phyloP scores from a whole-genome alignment of 1,140 invertebrate species.

The Tenebrio molitor region DNA sequence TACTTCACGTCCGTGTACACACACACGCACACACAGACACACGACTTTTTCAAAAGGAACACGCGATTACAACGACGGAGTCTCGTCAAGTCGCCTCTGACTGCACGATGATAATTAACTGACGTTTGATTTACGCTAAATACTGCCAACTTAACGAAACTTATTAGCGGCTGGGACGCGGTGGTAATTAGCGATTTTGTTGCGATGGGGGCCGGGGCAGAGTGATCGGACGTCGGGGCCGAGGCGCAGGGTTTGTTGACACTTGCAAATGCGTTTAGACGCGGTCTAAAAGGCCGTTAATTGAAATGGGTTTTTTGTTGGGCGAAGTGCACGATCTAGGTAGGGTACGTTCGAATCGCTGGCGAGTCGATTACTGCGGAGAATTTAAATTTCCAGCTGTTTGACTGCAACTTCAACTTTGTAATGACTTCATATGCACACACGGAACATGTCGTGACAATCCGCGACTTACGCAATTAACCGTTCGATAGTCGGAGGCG shows the following conservation, averaged over 20 bases:
- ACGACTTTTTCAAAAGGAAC: too few relatives aligned
- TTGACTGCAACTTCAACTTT: constrained; percentile 22
- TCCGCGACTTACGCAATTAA: constrained; percentile 51
- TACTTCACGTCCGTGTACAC: background rate
- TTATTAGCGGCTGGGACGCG: background rate
- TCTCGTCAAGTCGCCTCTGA: too few relatives aligned
- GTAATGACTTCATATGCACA: constrained; percentile 56
- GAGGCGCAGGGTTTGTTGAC: constrained; percentile 10
- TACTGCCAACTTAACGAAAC: background rate
- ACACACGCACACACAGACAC: background rate
- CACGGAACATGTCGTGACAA: constrained; percentile 55
- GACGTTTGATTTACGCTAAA: too few relatives aligned
- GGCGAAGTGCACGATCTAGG: background rate
- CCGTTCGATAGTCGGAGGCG: constrained; percentile 48
- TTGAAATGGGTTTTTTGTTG: constrained; percentile 14
- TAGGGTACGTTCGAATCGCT: too few relatives aligned
- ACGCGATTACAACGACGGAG: too few relatives aligned
- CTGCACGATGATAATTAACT: too few relatives aligned
- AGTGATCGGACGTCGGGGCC: background rate
- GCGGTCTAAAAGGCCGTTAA: constrained; percentile 9
- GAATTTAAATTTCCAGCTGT: constrained; percentile 43
- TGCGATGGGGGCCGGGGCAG: background rate
- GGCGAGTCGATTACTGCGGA: background rate
- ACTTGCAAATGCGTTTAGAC: constrained; percentile 21
- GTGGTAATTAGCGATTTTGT: too few relatives aligned